Evolutionary conservation across 2,113 vertebrate species (phyloP), one percentile per base, ranked within the genome.

Genomic region (Clarias macrocephalus): DNA sequence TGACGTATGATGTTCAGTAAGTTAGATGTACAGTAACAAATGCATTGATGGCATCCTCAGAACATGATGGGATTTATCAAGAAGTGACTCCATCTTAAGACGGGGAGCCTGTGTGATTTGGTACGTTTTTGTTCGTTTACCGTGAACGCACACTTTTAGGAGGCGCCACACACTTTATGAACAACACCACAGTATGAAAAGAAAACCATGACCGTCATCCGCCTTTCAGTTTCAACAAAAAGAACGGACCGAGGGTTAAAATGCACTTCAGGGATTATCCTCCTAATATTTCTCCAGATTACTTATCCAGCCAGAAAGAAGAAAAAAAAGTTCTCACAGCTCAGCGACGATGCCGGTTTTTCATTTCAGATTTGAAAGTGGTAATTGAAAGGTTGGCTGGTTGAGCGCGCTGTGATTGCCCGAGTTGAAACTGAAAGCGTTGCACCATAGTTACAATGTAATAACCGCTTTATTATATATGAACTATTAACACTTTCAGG

Each of bases 201-300:
- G 21, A 75, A 28, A 77, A 5, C 75, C 75, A 28, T 56, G 16
- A 21, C n/a, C 77, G 60, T 10, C 56, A 37, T 60, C n/a, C 42
- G 54, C 12, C 42, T 82, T 83, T 89, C 82, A 80, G 52, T 85
- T 89, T 90, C 92, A 93, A 90, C 91, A 92, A 92, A 82, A 84
- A 66, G 85, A 82, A 85, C 52, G 89, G 82, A 88, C 25, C 57
- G 83, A 66, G 90, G 90, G 89, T 86, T 5, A 82, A 80, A 85
- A 85, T 76, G 87, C 80, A 62, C 57, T 63, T 88, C 73, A 76
- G 79, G 93, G 94, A 94, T 95, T 95, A 95, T 90, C 93, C 93
- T 93, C 88, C 94, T 95, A 84, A 70, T 87, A 91, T 95, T 94
- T 92, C 94, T 89, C 80, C 91, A 93, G 93, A 87, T 87, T 63